phyloP scores from a whole-genome alignment of 2,888 invertebrate species.

The Trilocha varians region DNA sequence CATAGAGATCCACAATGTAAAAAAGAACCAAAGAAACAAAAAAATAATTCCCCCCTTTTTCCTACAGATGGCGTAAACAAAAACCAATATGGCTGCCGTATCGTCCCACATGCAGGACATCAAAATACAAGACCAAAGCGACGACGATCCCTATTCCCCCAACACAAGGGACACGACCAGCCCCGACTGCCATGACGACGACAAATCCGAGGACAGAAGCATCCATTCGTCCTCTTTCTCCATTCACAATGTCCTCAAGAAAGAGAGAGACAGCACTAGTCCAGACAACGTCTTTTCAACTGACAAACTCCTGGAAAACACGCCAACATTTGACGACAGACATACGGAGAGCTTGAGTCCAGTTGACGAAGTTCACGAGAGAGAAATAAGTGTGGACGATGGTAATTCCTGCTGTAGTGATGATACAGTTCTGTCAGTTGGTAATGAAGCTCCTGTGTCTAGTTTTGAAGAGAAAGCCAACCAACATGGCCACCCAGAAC shows the following conservation, averaged over 20 bases:
- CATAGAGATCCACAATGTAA: no score
- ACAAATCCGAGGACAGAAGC: slow-evolving; percentile 44
- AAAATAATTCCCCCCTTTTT: no score
- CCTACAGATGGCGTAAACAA: slow-evolving; percentile 56
- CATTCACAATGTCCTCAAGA: slow-evolving; percentile 67
- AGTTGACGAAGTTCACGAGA: slow-evolving; percentile 47
- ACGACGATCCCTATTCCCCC: slow-evolving; percentile 62
- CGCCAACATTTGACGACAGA: slow-evolving; percentile 46
- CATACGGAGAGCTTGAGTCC: slow-evolving; percentile 47
- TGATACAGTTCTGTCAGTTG: slow-evolving; percentile 86
- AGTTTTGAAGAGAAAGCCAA: slow-evolving; percentile 37
- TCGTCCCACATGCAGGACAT: slow-evolving; percentile 58
- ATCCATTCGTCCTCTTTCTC: slow-evolving; percentile 58
- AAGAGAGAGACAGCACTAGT: slow-evolving; percentile 58
- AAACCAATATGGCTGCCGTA: slow-evolving; percentile 61
- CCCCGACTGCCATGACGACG: slow-evolving; percentile 56
- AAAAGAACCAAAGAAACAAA: no score
- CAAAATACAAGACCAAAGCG: slow-evolving; percentile 62
- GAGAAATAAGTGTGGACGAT: slow-evolving; percentile 66
- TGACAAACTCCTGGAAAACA: slow-evolving; percentile 58
- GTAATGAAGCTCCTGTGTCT: slow-evolving; percentile 79
- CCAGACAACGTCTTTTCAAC: slow-evolving; percentile 68
- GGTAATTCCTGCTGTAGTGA: slow-evolving; percentile 81
- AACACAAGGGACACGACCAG: slow-evolving; percentile 54
- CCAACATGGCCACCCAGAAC: slow-evolving; percentile 37